These are phyloP conservation scores for Tiliacea aurago DNA, from an alignment of 2,888 invertebrate species.

Conservation along the genomic window DNA sequence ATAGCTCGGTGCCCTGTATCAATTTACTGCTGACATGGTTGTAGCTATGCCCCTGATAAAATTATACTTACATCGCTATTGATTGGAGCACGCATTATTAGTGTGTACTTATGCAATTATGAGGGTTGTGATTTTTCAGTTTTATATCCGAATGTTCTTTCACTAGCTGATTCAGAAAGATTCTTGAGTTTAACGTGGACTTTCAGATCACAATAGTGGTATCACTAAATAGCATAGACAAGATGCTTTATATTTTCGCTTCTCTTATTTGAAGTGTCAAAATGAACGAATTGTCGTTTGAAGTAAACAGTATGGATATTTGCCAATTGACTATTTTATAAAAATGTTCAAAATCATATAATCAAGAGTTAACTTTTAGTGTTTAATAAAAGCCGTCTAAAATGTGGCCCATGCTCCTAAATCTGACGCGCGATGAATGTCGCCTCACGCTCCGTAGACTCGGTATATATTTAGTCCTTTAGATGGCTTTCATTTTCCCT, in stretches of 20 bases:
- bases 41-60: not conserved
- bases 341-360: slow-evolving; percentile 87
- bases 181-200: not conserved
- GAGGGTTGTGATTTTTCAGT: not conserved
- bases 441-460: slow-evolving; percentile 96
- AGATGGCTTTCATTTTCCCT: slow-evolving; percentile 90
- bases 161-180: not conserved
- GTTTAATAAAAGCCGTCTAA: slow-evolving; percentile 78
- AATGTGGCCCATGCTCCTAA: slow-evolving; percentile 93
- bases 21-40: not conserved
- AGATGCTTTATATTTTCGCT: slow-evolving; percentile 73
- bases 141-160: not conserved
- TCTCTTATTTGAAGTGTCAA: slow-evolving; percentile 85
- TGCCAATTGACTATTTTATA: slow-evolving; percentile 88
- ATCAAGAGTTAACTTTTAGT: slow-evolving; percentile 78
- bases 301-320: slow-evolving; percentile 91
- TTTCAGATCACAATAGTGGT: slow-evolving; percentile 51
- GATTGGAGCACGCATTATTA: not conserved
- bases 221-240: slow-evolving; percentile 79
- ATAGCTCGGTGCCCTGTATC: not conserved
- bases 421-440: slow-evolving; percentile 97
- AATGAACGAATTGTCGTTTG: slow-evolving; percentile 90
- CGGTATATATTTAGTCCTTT: slow-evolving; percentile 92
- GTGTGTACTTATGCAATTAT: not conserved
- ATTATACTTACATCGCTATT: not conserved